Base-by-base conservation (phyloP, 2,888 invertebrate species). In the Leptinotarsa tumamoca region DNA sequence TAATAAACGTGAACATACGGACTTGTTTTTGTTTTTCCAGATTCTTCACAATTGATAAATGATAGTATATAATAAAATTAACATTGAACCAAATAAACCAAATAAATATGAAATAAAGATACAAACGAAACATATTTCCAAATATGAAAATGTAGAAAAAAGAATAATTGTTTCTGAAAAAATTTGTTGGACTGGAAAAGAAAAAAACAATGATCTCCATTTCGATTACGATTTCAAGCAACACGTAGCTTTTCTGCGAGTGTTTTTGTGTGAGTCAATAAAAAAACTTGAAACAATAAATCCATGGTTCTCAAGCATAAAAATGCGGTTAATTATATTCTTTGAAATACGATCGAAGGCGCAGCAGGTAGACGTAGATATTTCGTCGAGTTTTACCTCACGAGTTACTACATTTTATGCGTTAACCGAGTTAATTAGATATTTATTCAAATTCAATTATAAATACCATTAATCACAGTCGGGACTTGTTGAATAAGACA, bases 391-490 rank as follows among this genome's bases (percentile, higher is more conserved):
- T 63, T 33, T 63, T 43, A 17, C 63, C 10, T 63, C 63, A 4
- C 15, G 17, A 61, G 23, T 61, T 61, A 27, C 63, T n/a, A 43
- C 63, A 63, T 33, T 63, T 63, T n/a, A 63, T n/a, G 63, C 63
- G n/a, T 5, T 63, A 63, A 63, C 33, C 63, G 13, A 63, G 27
- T 17, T 63, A 33, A 63, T 63, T 63, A 63, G 17, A 5, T 27
- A 43, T 63, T 63, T 63, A 33, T 63, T 63, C 43, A 43, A 63
- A 63, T 63, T 18, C 63, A 43, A 33, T 63, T 63, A 63, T 33
- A 43, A 63, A 7, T 33, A 18, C 33, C 43, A 63, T 63, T 63
- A 63, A 63, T 63, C 63, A 63, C 33, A 10, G 17, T 63, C 33
- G 23, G 15, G 13, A 63, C 27, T 33, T 7, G 63, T n/a, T 43